These are phyloP conservation scores for Geotrupes spiniger DNA, from an alignment of 2,888 invertebrate species.

Conservation along the genomic window DNA sequence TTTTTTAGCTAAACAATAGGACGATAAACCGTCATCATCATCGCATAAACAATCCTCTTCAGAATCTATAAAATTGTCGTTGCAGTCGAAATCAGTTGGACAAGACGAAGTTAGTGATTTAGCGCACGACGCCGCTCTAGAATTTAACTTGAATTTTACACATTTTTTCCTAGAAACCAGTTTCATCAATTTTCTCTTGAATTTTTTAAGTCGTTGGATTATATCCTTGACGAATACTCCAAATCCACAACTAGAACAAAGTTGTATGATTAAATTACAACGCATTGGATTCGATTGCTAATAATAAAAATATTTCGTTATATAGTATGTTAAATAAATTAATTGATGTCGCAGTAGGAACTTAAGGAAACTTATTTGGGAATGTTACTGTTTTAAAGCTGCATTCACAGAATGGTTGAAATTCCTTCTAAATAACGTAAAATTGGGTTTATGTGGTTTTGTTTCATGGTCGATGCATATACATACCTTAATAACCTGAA, in stretches of 20 bases:
- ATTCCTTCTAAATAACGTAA: too few species aligned
- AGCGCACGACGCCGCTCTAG: neutral
- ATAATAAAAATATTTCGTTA: too few species aligned
- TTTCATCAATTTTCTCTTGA: slow-evolving; percentile 11
- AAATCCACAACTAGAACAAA: slow-evolving; percentile 16
- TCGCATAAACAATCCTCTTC: slow-evolving; percentile 7
- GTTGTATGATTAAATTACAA: too few species aligned
- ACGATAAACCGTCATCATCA: neutral
- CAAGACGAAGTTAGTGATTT: neutral
- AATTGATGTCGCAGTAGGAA: neutral
- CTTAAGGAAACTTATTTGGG: neutral
- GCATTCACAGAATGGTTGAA: too few species aligned
- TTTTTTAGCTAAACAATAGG: too few species aligned
- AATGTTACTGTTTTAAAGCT: too few species aligned
- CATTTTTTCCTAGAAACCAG: neutral
- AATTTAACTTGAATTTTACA: slow-evolving; percentile 9
- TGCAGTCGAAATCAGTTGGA: neutral
- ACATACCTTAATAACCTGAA: slow-evolving; percentile 31
- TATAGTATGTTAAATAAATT: too few species aligned
- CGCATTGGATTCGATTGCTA: too few species aligned
- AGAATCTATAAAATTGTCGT: slow-evolving; percentile 3
- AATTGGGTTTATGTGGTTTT: too few species aligned
- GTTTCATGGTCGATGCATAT: too few species aligned
- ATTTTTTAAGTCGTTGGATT: slow-evolving; percentile 11
- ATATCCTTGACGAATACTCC: slow-evolving; percentile 23